Evolutionary conservation across 2,113 vertebrate genomes (phyloP), one percentile per base, ranked within the genome.

Genomic region (Suricata suricatta): DNA sequence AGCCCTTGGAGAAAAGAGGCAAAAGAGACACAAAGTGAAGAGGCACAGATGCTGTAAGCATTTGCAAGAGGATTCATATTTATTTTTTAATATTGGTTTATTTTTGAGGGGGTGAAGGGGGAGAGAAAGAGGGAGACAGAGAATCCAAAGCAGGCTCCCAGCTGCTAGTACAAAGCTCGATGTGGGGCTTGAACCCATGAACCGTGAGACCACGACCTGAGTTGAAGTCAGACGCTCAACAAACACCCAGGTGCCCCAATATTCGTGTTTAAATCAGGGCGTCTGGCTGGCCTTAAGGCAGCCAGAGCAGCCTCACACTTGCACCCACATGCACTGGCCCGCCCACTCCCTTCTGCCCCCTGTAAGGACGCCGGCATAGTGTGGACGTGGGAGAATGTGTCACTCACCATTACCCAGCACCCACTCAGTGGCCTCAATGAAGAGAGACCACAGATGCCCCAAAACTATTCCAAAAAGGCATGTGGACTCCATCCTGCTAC

Each of bases 371-470:
- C 1, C 7, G 8, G 2, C 11, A 9, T 5, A 5, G 41, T 41
- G 41, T 41, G 41, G 41, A 41, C 1, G 9, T 25, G 25, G 8
- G 87, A 33, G 2, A 21, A 14, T 3, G 21, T 29, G 35, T 47
- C 8, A 6, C 47, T 8, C 7, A 0, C 15, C 3, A 11, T 5
- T 9, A 12, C 38, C 33, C 1, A 0, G 7, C 31, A 3, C 15
- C 44, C 15, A 2, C 52, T 4, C 16, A 47, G 9, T 1, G 17
- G 29, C 16, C 21, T 19, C 38, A 3, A 14, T n/a, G 23, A 35
- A 63, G 31, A 44, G 50, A 57, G 4, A 2, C 82, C 25, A 68
- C 0, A 17, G 5, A 8, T 9, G 0, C 21, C 0, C 9, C 14
- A 23, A 29, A 14, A 15, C 15, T 76, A n/a, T 9, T 31, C 7